These are phyloP conservation scores for Lerista edwardsae DNA, from an alignment of 2,797 vertebrate species.

Conservation along the genomic window DNA sequence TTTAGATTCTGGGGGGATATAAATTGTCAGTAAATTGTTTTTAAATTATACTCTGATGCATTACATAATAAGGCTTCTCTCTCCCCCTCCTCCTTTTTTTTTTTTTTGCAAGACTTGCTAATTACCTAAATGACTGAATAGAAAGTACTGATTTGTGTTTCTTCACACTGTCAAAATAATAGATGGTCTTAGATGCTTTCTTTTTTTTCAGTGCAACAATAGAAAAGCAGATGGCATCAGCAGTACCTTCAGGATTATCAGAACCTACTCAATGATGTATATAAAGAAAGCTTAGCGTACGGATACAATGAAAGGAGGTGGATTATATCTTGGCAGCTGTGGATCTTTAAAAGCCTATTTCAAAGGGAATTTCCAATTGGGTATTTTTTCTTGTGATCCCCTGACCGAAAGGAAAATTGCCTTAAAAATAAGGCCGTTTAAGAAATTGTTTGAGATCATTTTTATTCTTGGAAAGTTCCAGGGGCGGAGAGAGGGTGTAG, in stretches of 20 bases:
- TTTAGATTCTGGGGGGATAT: constrained; percentile 7
- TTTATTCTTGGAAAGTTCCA: no score
- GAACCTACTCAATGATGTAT: constrained; percentile 28
- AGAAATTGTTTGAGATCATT: not conserved
- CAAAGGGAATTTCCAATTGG: not conserved
- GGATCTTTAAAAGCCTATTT: not conserved
- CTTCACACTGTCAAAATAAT: constrained; percentile 48
- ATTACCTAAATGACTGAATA: constrained; percentile 47
- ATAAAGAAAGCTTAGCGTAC: not conserved
- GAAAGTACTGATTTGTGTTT: constrained; percentile 36
- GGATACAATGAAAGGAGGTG: not conserved
- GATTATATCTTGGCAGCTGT: not conserved
- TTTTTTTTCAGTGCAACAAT: constrained; percentile 61
- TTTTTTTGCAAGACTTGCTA: constrained; percentile 38
- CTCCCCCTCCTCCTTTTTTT: constrained; percentile 8
- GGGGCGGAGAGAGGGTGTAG: no score
- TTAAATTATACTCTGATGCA: constrained; percentile 35
- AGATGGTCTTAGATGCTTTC: constrained; percentile 24
- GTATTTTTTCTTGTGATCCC: not conserved
- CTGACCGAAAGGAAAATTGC: not conserved
- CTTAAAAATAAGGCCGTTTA: not conserved
- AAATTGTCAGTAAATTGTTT: constrained; percentile 25
- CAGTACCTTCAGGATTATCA: constrained; percentile 21
- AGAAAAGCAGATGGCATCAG: constrained; percentile 63
- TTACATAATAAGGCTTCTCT: constrained; percentile 27